Conservation (phyloP, 2,888 invertebrate genomes). For the Himalopsyche tibetana region DNA sequence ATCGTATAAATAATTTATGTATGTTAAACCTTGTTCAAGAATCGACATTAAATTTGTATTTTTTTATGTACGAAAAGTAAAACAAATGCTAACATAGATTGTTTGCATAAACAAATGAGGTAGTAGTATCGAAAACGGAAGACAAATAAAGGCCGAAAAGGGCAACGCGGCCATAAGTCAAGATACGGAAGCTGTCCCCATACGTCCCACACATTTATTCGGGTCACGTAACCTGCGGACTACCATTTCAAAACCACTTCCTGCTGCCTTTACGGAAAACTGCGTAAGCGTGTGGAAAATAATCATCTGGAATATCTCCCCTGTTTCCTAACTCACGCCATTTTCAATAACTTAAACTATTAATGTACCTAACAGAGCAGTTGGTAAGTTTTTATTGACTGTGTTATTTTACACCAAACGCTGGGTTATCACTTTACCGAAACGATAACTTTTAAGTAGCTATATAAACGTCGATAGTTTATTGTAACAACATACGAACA, state of each 20-base stretch:
- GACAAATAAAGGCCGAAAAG: constrained; percentile 18
- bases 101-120: constrained; percentile 51
- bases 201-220: constrained; percentile 29
- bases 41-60: background rate
- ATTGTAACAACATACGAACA: too few relatives aligned
- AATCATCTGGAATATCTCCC: constrained; percentile 14
- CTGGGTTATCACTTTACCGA: too few relatives aligned
- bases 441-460: too few relatives aligned
- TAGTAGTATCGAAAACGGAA: constrained; percentile 35
- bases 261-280: constrained; percentile 41
- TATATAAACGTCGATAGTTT: too few relatives aligned
- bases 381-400: too few relatives aligned
- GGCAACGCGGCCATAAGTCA: constrained; percentile 6
- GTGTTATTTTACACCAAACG: too few relatives aligned
- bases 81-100: background rate
- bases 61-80: background rate
- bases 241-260: constrained; percentile 43
- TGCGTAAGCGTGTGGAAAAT: constrained; percentile 33
- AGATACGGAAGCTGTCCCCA: constrained; percentile 24
- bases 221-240: constrained; percentile 41
- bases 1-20: too few relatives aligned
- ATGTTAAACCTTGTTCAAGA: background rate
- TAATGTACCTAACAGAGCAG: too few relatives aligned
- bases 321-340: background rate
- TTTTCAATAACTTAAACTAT: constrained; percentile 26